Conservation (phyloP, 1,140 invertebrate species). For the Conopomorpha cramerella region DNA sequence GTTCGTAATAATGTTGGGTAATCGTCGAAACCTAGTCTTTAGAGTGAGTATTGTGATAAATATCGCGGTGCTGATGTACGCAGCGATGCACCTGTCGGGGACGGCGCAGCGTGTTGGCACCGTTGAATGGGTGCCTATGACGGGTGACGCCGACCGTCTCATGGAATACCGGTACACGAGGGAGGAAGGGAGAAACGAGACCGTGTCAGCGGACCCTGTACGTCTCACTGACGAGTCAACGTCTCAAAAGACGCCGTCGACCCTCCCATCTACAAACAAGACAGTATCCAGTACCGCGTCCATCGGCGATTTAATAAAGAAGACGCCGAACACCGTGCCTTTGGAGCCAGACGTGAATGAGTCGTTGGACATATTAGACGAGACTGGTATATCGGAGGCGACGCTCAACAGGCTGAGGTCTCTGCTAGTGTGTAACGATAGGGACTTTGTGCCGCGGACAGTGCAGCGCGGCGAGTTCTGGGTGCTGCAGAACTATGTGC, state of each 20-base stretch:
- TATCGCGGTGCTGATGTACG: slow-evolving; percentile 70
- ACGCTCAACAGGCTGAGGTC: slow-evolving; percentile 32
- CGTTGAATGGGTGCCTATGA: slow-evolving; percentile 33
- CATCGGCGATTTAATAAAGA: slow-evolving; percentile 28
- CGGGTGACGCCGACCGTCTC: slow-evolving; percentile 27
- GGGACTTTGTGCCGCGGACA: slow-evolving; percentile 64
- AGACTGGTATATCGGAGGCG: slow-evolving; percentile 33
- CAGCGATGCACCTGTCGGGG: slow-evolving; percentile 40
- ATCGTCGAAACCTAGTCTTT: slow-evolving; percentile 72
- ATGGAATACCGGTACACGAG: slow-evolving; percentile 27
- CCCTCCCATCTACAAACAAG: slow-evolving; percentile 27
- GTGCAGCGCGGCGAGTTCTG: slow-evolving; percentile 85
- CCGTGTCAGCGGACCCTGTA: slow-evolving; percentile 22
- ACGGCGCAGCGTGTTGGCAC: slow-evolving; percentile 21
- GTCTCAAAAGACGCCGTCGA: background rate
- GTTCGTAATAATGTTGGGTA: slow-evolving; percentile 38
- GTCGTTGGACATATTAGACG: slow-evolving; percentile 36
- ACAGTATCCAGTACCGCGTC: slow-evolving; percentile 37
- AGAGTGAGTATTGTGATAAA: slow-evolving; percentile 75
- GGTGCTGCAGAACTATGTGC: slow-evolving; percentile 88
- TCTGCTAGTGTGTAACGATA: slow-evolving; percentile 68
- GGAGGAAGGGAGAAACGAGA: slow-evolving; percentile 20
- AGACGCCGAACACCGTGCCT: slow-evolving; percentile 24
- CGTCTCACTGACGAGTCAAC: background rate
- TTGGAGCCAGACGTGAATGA: slow-evolving; percentile 30